Evolutionary conservation across 92 coral and sea anemone species (phyloP).

Genomic region (Parazoanthus atlanticus): DNA sequence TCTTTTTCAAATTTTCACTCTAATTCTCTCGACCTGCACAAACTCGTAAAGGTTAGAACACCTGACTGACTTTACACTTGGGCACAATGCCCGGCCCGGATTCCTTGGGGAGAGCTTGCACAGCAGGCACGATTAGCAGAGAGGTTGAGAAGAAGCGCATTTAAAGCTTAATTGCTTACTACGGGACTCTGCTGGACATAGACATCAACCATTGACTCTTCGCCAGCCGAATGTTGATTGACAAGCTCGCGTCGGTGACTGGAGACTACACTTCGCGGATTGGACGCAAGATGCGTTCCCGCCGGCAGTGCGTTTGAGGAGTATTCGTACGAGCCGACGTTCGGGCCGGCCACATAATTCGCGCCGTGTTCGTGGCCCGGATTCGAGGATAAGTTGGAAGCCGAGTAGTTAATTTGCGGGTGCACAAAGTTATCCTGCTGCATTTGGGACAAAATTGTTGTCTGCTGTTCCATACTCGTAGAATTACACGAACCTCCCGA

Average conservation of each 20-base stretch:
- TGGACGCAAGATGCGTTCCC: conserved; percentile 75
- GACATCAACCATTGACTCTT: conserved; percentile 98
- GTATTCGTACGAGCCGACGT: conserved; percentile 54
- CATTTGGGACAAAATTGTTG: conserved; percentile 52
- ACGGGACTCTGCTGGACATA: conserved; percentile 99
- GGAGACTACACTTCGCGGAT: conserved; percentile 70
- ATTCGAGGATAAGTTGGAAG: conserved; percentile 64
- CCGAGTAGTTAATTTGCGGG: conserved; percentile 66
- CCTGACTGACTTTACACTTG: not conserved
- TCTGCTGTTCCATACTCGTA: conserved; percentile 73
- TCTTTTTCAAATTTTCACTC: not conserved
- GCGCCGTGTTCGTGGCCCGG: conserved; percentile 69
- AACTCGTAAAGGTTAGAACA: not conserved
- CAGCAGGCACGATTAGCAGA: not conserved
- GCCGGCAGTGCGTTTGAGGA: conserved; percentile 50
- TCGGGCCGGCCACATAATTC: conserved; percentile 51
- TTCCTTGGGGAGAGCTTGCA: not conserved
- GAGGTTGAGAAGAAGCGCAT: not conserved
- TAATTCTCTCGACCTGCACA: conserved; percentile 1
- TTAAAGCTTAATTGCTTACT: conserved; percentile 76
- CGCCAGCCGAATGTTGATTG: conserved; percentile 87
- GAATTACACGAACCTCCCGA: conserved; percentile 75
- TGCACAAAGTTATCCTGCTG: conserved; percentile 36
- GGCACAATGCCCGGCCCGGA: conserved; percentile 12
- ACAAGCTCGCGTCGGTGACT: conserved; percentile 83